Conservation (phyloP, 2,113 vertebrate species). For the Phrynosoma blainvillii region DNA sequence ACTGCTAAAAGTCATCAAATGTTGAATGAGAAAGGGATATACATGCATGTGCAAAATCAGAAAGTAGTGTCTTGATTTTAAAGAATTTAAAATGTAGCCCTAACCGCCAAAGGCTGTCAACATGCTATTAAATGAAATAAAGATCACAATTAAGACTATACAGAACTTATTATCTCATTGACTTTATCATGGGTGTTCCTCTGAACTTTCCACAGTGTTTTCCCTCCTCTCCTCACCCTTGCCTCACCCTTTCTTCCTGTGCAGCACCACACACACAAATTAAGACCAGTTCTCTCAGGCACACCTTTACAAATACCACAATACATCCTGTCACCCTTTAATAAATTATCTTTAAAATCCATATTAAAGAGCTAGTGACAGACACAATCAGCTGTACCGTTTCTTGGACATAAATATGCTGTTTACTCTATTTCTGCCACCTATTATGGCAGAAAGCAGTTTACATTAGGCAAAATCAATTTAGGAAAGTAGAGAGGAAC, state of each 20-base stretch:
- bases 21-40: background rate
- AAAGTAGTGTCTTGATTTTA: background rate
- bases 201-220: slow-evolving; percentile 61
- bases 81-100: background rate
- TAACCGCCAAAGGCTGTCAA: no score
- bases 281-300: slow-evolving; percentile 44
- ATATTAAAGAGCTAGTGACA: slow-evolving; percentile 26
- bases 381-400: slow-evolving; percentile 13
- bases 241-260: slow-evolving; percentile 66
- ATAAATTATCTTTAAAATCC: slow-evolving; percentile 17
- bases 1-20: background rate
- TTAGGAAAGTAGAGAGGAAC: background rate
- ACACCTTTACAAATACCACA: slow-evolving; percentile 54
- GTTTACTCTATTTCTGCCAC: background rate
- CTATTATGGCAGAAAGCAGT: background rate
- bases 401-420: slow-evolving; percentile 7
- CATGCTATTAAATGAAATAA: background rate
- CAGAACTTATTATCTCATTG: slow-evolving; percentile 49
- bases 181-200: slow-evolving; percentile 54
- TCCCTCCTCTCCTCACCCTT: slow-evolving; percentile 41
- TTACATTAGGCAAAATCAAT: background rate
- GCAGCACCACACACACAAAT: slow-evolving; percentile 57
- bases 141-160: slow-evolving; percentile 43
- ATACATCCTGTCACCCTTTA: slow-evolving; percentile 39
- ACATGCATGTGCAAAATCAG: background rate